Evolutionary conservation across 2,113 vertebrate genomes (phyloP), one percentile per base, ranked within the genome.

Genomic region (Pseudorasbora parva): DNA sequence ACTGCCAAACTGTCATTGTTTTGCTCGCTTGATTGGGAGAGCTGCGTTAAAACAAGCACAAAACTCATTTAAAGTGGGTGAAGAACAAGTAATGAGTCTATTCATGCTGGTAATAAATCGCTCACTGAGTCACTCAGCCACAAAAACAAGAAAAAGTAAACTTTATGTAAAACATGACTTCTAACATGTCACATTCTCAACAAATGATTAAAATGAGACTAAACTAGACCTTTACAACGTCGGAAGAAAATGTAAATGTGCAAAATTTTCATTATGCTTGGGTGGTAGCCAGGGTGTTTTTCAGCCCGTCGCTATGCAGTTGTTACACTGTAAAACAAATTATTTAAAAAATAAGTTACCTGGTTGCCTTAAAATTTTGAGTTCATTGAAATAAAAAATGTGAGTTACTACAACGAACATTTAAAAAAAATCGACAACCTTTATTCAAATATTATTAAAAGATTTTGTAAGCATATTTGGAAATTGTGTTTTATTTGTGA

Each of bases 31-130:
- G 82, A 94, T 92, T 92, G 94, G 90, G 92, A 91, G 91, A 88
- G 91, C 82, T 84, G 0, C 84, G 91, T 93, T 95, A 93, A 91
- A 91, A 94, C 90, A 93, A 93, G 93, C 87, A 57, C 90, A 90
- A 88, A 93, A 92, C 92, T 94, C 93, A 93, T 93, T 95, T 93
- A 90, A 93, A 93, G 91, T 93, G 92, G 95, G 92, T 94, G 75
- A 95, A 94, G 94, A 94, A 93, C 92, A 90, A 94, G 93, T 95
- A 95, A 95, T 93, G 92, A 95, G 93, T 90, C 94, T 91, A 92
- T 95, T 95, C 93, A 93, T 88, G 88, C 88, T 82, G 89, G 87
- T 91, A 89, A 93, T 95, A 95, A 95, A 95, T 95, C 94, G 94
- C 94, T 94, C 92, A 94, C 92, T 86, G 87, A 89, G 87, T 91